Evolutionary conservation across 64 coral and sea anemone genomes (phyloP).

Genomic region (Cladopsammia gracilis): DNA sequence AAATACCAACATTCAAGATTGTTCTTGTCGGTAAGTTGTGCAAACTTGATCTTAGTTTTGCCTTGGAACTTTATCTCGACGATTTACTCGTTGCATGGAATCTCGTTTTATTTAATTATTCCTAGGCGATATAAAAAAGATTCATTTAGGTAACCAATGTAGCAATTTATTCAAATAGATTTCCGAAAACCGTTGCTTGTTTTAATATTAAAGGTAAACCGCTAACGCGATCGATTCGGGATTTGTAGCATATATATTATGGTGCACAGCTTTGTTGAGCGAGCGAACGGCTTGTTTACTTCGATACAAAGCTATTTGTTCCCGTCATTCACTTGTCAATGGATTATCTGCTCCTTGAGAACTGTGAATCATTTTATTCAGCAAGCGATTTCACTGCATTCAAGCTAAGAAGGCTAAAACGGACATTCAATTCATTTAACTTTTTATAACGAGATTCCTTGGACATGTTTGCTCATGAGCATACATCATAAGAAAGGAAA

Average conservation of each 20-base stretch:
- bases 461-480: too few relatives aligned
- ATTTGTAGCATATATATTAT: not conserved
- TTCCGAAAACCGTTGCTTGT: not conserved
- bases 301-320: conserved; percentile 13
- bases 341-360: not conserved
- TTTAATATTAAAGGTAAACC: not conserved
- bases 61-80: not conserved
- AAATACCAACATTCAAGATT: conserved; percentile 90
- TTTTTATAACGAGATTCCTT: too few relatives aligned
- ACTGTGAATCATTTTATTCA: not conserved
- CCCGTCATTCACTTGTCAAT: not conserved
- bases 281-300: not conserved
- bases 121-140: too few relatives aligned
- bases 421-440: too few relatives aligned
- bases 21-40: conserved; percentile 92
- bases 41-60: not conserved
- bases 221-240: not conserved
- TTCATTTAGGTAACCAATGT: not conserved
- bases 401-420: too few relatives aligned
- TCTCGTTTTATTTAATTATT: too few relatives aligned
- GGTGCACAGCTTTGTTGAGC: not conserved
- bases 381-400: not conserved
- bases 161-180: not conserved
- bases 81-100: too few relatives aligned
- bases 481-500: too few relatives aligned